Evolutionary conservation across 2,113 vertebrate genomes (phyloP).

Genomic region (Haliaeetus leucogaster): DNA sequence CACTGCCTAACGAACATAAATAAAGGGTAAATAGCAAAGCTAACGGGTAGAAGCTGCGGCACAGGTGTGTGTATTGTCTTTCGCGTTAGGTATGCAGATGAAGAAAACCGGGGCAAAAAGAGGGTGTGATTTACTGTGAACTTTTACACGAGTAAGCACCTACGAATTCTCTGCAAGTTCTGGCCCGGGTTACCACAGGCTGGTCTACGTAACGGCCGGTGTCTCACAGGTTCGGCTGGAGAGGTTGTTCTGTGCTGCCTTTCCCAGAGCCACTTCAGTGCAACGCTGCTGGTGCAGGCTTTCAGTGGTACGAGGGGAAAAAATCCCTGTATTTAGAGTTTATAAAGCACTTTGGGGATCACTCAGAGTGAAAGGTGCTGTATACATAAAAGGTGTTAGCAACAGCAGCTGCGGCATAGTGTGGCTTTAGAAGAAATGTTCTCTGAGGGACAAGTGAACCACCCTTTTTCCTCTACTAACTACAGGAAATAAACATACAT

Average conservation of each 20-base stretch:
- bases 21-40: fast-evolving
- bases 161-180: fast-evolving
- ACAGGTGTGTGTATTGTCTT: fast-evolving
- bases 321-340: background rate
- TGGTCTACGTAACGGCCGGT: fast-evolving
- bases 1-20: fast-evolving
- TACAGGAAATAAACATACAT: background rate
- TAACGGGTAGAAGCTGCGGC: fast-evolving
- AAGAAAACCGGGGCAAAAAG: background rate
- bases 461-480: background rate
- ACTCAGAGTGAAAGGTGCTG: background rate
- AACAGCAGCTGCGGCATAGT: background rate
- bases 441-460: background rate
- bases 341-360: background rate
- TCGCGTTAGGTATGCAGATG: fast-evolving
- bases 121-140: background rate
- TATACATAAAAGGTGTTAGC: background rate
- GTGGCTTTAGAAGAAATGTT: background rate
- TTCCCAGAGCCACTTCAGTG: background rate
- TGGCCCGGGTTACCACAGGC: background rate
- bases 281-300: fast-evolving
- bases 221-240: no score
- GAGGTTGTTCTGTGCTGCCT: background rate
- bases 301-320: background rate
- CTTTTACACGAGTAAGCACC: background rate